A percentile compares a stretch with the other conserved stretches of the same genome.
Evolutionary conservation across 2,888 invertebrate genomes (phyloP).

Genomic region (Drosophila seclusa): DNA sequence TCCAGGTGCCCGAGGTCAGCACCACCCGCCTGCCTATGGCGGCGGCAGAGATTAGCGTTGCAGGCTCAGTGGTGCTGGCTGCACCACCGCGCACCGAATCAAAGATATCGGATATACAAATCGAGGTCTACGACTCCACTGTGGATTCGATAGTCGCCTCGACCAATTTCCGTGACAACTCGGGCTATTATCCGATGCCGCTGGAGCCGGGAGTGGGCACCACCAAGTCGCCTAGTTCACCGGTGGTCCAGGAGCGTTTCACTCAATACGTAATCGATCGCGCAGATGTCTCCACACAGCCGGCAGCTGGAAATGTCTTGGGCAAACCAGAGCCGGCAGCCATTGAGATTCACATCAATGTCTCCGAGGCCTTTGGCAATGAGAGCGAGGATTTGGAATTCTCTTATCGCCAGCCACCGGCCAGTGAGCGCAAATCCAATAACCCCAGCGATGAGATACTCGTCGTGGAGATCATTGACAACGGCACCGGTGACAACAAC

Average conservation of each 20-base stretch:
- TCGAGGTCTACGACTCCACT: conserved; percentile 83
- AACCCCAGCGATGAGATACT: conserved; percentile 82
- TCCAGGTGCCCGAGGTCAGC: conserved; percentile 76
- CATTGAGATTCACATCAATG: conserved; percentile 84
- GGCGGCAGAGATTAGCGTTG: conserved; percentile 30
- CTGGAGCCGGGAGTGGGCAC: conserved; percentile 50
- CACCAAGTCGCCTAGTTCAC: conserved; percentile 61
- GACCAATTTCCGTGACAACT: conserved; percentile 81
- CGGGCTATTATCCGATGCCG: conserved; percentile 54
- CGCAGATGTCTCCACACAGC: conserved; percentile 81
- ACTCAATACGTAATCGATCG: conserved; percentile 83
- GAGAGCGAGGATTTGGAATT: conserved; percentile 84
- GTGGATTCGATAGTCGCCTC: conserved; percentile 83
- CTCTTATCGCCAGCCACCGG: conserved; percentile 77
- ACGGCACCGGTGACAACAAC: conserved; percentile 75
- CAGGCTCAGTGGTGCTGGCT: conserved; percentile 21
- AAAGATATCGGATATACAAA: conserved; percentile 83
- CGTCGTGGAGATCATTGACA: conserved; percentile 83
- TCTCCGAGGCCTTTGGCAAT: conserved; percentile 83
- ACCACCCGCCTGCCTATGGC: conserved; percentile 61
- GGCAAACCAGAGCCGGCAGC: conserved; percentile 83
- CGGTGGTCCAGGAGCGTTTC: conserved; percentile 77
- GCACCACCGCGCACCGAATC: conserved; percentile 76
- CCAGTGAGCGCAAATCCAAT: conserved; percentile 38
- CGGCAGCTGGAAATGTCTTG: conserved; percentile 49